A percentile compares a stretch with the other conserved stretches of the same genome.
These are phyloP conservation scores for Drosophila birchii DNA, from an alignment of 2,888 invertebrate species.

Conservation along the genomic window DNA sequence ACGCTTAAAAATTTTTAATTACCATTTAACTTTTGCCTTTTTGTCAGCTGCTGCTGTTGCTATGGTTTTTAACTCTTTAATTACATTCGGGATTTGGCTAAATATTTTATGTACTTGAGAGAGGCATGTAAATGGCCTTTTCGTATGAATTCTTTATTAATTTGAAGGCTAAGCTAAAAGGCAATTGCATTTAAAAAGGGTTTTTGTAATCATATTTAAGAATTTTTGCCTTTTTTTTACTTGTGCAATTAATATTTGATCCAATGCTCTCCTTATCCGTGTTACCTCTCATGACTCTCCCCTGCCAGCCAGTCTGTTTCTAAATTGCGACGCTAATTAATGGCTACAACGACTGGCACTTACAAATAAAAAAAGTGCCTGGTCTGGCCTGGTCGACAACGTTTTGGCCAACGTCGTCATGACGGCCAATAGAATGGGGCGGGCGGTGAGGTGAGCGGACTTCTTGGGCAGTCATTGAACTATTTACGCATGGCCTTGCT, in stretches of 20 bases:
- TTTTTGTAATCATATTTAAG: neutral
- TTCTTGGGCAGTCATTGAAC: constrained; percentile 72
- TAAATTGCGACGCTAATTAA: constrained; percentile 47
- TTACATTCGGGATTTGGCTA: constrained; percentile 48
- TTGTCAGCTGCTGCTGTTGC: constrained; percentile 41
- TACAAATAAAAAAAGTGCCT: constrained; percentile 35
- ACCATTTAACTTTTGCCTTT: constrained; percentile 42
- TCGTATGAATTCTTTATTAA: constrained; percentile 18
- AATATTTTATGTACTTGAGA: constrained; percentile 33
- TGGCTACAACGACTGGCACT: constrained; percentile 44
- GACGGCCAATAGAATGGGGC: constrained; percentile 32
- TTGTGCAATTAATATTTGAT: constrained; percentile 1
- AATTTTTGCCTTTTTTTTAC: neutral
- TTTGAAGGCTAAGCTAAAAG: constrained; percentile 15
- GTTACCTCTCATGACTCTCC: neutral
- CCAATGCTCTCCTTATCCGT: constrained; percentile 23
- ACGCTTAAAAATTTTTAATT: constrained; percentile 60
- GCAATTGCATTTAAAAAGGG: too few species aligned
- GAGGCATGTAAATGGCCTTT: constrained; percentile 37
- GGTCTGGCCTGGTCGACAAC: constrained; percentile 17
- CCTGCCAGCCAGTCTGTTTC: constrained; percentile 13
- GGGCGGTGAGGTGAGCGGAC: constrained; percentile 28
- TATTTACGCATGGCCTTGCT: constrained; percentile 74
- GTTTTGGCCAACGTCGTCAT: constrained; percentile 52
- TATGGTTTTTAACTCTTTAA: constrained; percentile 40